Evolutionary conservation across 2,888 invertebrate species (phyloP), one percentile per base, ranked within the genome.

Genomic region (Pseudococcus longispinus): DNA sequence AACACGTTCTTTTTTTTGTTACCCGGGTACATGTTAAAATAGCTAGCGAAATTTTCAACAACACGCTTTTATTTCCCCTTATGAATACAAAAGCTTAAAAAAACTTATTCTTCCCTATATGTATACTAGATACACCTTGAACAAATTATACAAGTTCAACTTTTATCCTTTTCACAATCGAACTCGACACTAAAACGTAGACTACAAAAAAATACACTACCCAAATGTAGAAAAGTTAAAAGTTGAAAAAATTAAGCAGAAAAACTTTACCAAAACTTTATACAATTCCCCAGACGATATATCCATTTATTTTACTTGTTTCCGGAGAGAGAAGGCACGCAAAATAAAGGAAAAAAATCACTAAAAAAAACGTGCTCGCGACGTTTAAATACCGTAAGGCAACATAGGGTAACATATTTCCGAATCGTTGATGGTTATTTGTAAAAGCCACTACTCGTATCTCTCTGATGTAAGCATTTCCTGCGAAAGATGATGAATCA

Each of bases 401-500:
- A 9, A 37, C 42, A 20, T 80, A 80, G 20, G 26, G 77, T 20
- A 80, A 80, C 77, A 80, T 37, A 80, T 80, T 80, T 80, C 20
- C 77, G 42, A 80, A 80, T n/a, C n/a, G 77, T 42, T 74, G 32
- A 74, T 74, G 18, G 74, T 15, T 74, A 74, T 37, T 80, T 42
- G 77, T 80, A 80, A 80, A 80, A 74, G 20, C 42, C 11, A 9
- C 32, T 18, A 32, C 42, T 80, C 77, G 26, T 80, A 37, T 42
- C 37, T 80, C 77, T 80, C 77, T 80, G 77, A 42, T 80, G 13
- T 80, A 80, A 13, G 77, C 42, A 80, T 80, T 80, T 80, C 20
- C 20, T 37, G 42, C 77, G 42, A 80, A 80, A 80, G 77, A 80
- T 80, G 77, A 80, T 80, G 77, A 80, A 80, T 80, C 77, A 80